Evolutionary conservation across 2,888 invertebrate genomes (phyloP).

Genomic region (Lasius fuliginosus): DNA sequence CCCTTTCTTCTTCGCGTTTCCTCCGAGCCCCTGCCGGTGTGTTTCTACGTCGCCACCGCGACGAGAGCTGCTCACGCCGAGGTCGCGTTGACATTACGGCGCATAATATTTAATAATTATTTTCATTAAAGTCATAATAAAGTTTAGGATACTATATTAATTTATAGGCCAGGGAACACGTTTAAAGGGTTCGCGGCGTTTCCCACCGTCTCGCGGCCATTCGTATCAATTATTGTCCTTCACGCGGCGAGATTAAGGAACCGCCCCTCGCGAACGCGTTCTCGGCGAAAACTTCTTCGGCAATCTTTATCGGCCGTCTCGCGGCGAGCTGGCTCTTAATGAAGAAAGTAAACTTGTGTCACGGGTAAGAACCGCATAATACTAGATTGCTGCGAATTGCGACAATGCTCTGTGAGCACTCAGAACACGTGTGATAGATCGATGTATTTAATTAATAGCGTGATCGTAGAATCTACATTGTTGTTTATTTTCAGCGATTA

Average conservation of each 20-base stretch:
- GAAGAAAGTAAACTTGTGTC: constrained; percentile 44
- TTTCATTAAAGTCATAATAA: constrained; percentile 86
- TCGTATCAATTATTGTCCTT: constrained; percentile 84
- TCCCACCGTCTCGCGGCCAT: constrained; percentile 78
- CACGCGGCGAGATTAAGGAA: constrained; percentile 78
- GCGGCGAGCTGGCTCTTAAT: constrained; percentile 38
- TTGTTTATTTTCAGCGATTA: neutral
- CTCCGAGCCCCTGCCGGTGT: constrained; percentile 73
- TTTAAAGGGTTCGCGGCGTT: constrained; percentile 80
- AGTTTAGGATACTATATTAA: constrained; percentile 86
- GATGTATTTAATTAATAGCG: neutral
- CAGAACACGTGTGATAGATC: neutral
- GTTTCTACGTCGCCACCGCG: constrained; percentile 69
- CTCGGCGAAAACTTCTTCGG: constrained; percentile 61
- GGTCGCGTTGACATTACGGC: constrained; percentile 82
- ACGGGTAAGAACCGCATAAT: neutral
- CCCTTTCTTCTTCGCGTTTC: constrained; percentile 80
- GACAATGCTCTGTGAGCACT: neutral
- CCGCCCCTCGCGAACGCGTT: constrained; percentile 39
- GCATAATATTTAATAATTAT: constrained; percentile 87
- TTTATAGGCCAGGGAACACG: constrained; percentile 84
- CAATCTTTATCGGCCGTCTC: constrained; percentile 61
- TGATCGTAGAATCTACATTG: neutral
- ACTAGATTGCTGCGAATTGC: neutral
- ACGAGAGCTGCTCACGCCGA: constrained; percentile 66